phyloP scores from a whole-genome alignment of 2,113 vertebrate genomes.

The Cyanoliseus patagonus region DNA sequence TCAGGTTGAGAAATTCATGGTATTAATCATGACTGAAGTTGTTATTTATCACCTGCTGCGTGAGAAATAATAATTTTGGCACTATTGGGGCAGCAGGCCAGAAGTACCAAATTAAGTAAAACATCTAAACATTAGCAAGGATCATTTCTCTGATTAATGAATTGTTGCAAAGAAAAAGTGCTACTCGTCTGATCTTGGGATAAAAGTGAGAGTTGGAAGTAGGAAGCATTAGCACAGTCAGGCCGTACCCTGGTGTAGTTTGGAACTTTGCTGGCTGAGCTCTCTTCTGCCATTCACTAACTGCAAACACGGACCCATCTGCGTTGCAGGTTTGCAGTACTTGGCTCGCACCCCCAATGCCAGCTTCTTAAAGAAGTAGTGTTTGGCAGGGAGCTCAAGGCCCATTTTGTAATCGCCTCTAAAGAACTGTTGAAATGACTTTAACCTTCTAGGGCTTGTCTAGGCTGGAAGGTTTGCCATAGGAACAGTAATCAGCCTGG shows the following conservation, averaged over 20 bases:
- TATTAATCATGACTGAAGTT: constrained; percentile 87
- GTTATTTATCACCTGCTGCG: constrained; percentile 89
- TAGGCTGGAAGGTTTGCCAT: constrained; percentile 14
- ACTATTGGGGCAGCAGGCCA: constrained; percentile 87
- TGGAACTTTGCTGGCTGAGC: constrained; percentile 1
- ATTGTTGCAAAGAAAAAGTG: constrained; percentile 79
- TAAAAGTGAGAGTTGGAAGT: constrained; percentile 70
- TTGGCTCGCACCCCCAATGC: background rate
- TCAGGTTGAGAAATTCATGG: constrained; percentile 78
- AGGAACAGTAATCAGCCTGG: background rate
- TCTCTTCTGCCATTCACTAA: background rate
- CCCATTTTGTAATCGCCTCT: background rate
- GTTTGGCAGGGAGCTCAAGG: background rate
- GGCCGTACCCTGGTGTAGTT: constrained; percentile 21
- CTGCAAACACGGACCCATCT: background rate
- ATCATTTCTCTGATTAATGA: constrained; percentile 92
- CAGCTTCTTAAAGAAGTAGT: background rate
- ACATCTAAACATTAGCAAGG: constrained; percentile 86
- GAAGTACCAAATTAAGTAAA: constrained; percentile 92
- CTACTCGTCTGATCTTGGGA: constrained; percentile 78
- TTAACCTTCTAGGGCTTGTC: background rate
- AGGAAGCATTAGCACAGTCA: constrained; percentile 45
- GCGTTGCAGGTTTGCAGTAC: background rate
- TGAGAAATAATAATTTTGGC: constrained; percentile 92
- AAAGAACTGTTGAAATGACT: background rate